Evolutionary conservation across 2,113 vertebrate species (phyloP).

Genomic region (Tachycineta bicolor): DNA sequence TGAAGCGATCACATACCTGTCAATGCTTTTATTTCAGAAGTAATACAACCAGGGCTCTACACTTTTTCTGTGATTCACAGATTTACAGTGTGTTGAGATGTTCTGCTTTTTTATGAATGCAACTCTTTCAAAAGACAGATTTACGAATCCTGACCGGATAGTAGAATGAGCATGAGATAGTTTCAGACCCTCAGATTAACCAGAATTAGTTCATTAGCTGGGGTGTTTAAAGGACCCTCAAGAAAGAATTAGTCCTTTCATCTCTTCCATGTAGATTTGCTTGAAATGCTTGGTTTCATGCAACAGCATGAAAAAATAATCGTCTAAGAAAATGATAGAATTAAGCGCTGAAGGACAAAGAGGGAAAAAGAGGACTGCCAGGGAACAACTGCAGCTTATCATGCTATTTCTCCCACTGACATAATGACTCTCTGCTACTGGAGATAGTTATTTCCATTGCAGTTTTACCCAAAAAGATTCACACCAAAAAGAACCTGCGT

Average conservation of each 20-base stretch:
- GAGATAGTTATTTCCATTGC: not conserved
- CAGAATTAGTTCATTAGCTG: not conserved
- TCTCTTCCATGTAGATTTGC: not conserved
- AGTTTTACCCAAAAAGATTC: not conserved
- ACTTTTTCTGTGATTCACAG: not conserved
- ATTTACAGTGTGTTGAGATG: not conserved
- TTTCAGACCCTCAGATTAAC: not conserved
- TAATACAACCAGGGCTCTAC: not conserved
- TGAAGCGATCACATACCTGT: not conserved
- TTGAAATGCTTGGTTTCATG: not conserved
- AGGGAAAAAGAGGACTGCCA: not conserved
- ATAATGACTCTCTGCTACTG: not conserved
- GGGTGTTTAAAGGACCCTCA: not conserved
- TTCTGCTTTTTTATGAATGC: not conserved
- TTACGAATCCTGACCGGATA: not conserved
- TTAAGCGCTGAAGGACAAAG: not conserved
- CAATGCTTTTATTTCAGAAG: not conserved
- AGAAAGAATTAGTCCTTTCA: not conserved
- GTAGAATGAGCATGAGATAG: fast-evolving
- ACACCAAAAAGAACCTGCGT: not conserved
- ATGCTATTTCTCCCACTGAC: not conserved
- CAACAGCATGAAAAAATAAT: not conserved
- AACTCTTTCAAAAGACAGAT: not conserved
- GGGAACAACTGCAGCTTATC: not conserved
- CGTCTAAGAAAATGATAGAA: not conserved